Base-by-base conservation (phyloP, 2,797 vertebrate genomes). In the Nasua narica region DNA sequence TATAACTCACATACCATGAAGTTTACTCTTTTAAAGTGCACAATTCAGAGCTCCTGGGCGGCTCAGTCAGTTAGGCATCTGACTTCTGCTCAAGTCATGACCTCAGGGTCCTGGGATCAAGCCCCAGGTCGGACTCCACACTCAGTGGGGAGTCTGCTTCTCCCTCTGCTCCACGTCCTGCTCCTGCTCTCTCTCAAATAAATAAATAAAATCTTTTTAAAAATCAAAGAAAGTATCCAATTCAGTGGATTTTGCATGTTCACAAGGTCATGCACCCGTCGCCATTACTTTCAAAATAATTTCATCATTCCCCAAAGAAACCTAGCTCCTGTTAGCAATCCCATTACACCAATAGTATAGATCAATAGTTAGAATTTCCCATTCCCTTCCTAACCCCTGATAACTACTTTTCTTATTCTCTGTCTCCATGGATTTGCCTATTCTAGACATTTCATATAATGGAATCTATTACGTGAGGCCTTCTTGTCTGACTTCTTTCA, bases 241-340 rank as follows among this genome's bases (percentile, higher is more conserved):
- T 77, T 90, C 52, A 92, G 18, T 58, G 35, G 37, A 8, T 77
- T 91, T 89, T 65, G 8, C 46, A 29, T 70, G 65, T 52, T 92
- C 25, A 58, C 43, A 91, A 62, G 65, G 25, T 19, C 35, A 13
- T 65, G 15, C 9, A 85, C 40, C n/a, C 35, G 91, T 60, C 13
- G 25, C 67, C 65, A 84, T 35, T 77, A 72, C 94, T 87, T 87
- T 72, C 52, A 87, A 32, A 60, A 82, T 23, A 43, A n/a, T 65
- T 85, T 86, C 35, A 81, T 95, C 81, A 87, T 48, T 21, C 67
- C 76, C 10, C 29, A 96, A 95, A 86, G 85, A 90, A 62, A 78
- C 46, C 43, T 40, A 29, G 6, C 11, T 32, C 4, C 32, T 27
- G 14, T 90, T 40, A 85, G 83, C 35, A 56, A 50, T 79, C 23